Evolutionary conservation across 2,888 invertebrate species (phyloP), one percentile per base, ranked within the genome.

Genomic region (Teinopalpus imperialis): DNA sequence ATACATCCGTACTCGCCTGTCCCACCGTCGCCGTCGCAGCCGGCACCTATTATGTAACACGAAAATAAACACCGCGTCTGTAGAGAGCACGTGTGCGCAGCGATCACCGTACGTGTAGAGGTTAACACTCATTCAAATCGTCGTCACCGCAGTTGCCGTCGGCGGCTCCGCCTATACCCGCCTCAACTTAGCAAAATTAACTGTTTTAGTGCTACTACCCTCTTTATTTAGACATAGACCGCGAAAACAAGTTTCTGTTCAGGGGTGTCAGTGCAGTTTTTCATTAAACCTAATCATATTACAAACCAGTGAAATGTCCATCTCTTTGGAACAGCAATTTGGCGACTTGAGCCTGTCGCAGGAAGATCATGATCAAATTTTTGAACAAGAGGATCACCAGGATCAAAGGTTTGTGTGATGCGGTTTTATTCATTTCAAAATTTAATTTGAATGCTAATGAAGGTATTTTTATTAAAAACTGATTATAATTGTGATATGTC

Each of bases 281-380:
- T 6, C 16, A 12, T 21, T 2, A 30, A 37, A 16, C 10, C 24
- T 7, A 1, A 12, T 31, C 10, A 14, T 24, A 30, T 23, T 30
- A 10, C 24, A 51, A 53, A 52, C 36, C 51, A 65, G 70, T 74
- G 72, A 41, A 30, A 85, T 85, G 81, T 75, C 81, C 53, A 86
- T 80, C 63, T 85, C 81, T 53, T 81, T 91, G 89, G 92, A 91
- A 59, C 86, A 91, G 75, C 93, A 93, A 74, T 93, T 93, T 82
- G 91, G 92, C 75, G 93, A 93, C 67, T 89, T 92, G 66, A 92
- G 91, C 72, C 81, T 92, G 56, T 91, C 92, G 52, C 92, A 93
- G 73, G 93, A 93, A 73, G 93, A 93, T 74, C 92, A 92, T 62
- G 93, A 93, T 82, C 93, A 93, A 83, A 92, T 92, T 67, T 93